These are phyloP conservation scores for Dendroctonus valens DNA, from an alignment of 1,140 invertebrate species.

Conservation along the genomic window DNA sequence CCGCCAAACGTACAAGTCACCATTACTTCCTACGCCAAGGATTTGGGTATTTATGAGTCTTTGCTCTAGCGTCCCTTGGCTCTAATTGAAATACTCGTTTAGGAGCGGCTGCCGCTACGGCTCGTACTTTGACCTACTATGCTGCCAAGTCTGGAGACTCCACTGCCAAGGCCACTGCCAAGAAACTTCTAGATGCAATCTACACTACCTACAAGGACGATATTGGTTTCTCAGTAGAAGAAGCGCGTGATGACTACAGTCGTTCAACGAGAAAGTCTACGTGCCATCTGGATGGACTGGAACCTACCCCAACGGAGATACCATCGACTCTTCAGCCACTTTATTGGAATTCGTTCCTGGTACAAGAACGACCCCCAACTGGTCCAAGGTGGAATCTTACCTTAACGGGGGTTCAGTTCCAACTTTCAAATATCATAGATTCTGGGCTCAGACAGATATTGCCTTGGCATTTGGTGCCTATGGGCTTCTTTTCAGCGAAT, in stretches of 20 bases:
- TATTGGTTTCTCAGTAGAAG: slow-evolving; percentile 20
- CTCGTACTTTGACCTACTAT: slow-evolving; percentile 33
- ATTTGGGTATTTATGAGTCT: slow-evolving; percentile 17
- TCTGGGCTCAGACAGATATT: slow-evolving; percentile 25
- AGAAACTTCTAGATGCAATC: slow-evolving; percentile 32
- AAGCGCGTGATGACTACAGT: slow-evolving; percentile 21
- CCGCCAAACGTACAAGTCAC: slow-evolving; percentile 31
- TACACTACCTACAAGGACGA: slow-evolving; percentile 22
- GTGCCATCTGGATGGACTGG: slow-evolving; percentile 34
- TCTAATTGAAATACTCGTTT: not conserved
- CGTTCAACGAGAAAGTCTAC: slow-evolving; percentile 27
- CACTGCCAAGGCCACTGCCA: slow-evolving; percentile 27
- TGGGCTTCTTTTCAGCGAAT: slow-evolving; percentile 23
- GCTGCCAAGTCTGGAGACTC: slow-evolving; percentile 32
- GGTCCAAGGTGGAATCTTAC: slow-evolving; percentile 20
- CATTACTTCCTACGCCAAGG: slow-evolving; percentile 12
- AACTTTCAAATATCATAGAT: slow-evolving; percentile 15
- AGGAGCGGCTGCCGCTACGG: slow-evolving; percentile 28
- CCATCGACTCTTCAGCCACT: slow-evolving; percentile 33
- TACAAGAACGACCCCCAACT: slow-evolving; percentile 31
- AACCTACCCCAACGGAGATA: slow-evolving; percentile 35
- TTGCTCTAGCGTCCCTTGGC: not conserved
- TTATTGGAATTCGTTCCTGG: slow-evolving; percentile 34
- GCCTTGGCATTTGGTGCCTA: slow-evolving; percentile 23
- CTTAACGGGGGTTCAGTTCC: slow-evolving; percentile 22